Evolutionary conservation across 2,888 invertebrate species (phyloP).

Genomic region (Meliscaeva auricollis): DNA sequence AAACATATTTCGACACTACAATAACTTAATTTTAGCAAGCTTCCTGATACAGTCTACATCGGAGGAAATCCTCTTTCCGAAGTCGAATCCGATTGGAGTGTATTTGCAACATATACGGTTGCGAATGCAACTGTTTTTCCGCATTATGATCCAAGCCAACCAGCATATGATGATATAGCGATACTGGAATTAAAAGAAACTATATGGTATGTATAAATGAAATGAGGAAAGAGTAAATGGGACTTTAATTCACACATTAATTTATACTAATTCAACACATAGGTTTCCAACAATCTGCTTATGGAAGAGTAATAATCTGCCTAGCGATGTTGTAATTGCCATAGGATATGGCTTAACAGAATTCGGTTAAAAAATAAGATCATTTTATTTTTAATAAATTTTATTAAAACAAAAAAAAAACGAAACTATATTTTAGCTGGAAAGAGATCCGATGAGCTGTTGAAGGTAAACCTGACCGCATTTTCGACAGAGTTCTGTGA

Average conservation of each 20-base stretch:
- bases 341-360: constrained; percentile 26
- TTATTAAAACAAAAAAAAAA: background rate
- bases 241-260: too few species aligned
- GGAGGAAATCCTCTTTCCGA: constrained; percentile 3
- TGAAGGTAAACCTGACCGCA: constrained; percentile 33
- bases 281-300: background rate
- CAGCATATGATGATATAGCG: constrained; percentile 55
- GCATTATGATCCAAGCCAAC: constrained; percentile 5
- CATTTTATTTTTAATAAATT: background rate
- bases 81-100: too few species aligned
- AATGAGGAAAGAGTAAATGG: too few species aligned
- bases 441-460: background rate
- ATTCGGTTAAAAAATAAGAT: constrained; percentile 6
- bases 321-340: constrained; percentile 7
- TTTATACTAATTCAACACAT: too few species aligned
- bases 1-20: too few species aligned
- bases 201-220: too few species aligned
- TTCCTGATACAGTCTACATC: constrained; percentile 7
- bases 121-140: constrained; percentile 22
- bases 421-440: constrained; percentile 7
- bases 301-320: constrained; percentile 1
- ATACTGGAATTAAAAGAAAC: constrained; percentile 28
- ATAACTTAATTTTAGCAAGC: constrained; percentile 7
- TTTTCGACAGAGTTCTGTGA: background rate
- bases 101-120: background rate